Percentiles rank a stretch among this genome's conserved stretches.
phyloP scores from a whole-genome alignment of 2,113 vertebrate species.

The Riparia riparia region DNA sequence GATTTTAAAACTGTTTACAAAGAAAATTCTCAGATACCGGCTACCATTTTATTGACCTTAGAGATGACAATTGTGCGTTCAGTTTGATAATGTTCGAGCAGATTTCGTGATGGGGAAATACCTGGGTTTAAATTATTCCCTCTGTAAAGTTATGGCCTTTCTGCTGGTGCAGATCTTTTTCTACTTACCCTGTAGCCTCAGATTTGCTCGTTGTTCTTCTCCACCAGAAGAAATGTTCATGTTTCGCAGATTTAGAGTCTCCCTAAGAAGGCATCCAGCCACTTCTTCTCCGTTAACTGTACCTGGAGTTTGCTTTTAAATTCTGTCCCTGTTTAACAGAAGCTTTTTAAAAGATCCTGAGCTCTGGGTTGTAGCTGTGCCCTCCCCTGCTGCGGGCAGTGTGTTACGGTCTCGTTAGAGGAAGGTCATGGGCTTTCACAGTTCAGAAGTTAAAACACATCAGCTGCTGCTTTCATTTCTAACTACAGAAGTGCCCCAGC shows the following conservation, averaged over 20 bases:
- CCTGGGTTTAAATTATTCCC: neutral
- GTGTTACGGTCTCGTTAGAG: neutral
- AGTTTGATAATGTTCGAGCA: neutral
- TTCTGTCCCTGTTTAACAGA: neutral
- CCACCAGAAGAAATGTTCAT: slow-evolving; percentile 20
- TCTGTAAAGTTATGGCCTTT: neutral
- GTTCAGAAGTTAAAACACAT: slow-evolving; percentile 27
- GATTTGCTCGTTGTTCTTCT: slow-evolving; percentile 30
- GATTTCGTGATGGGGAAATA: neutral
- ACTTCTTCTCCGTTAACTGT: neutral
- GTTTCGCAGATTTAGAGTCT: neutral
- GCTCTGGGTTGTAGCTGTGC: neutral
- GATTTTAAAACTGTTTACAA: slow-evolving; percentile 6
- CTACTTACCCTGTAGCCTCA: neutral
- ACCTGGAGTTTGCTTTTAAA: slow-evolving; percentile 15
- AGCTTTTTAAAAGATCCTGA: neutral
- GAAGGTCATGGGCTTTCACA: neutral
- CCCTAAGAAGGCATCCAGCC: slow-evolving; percentile 11
- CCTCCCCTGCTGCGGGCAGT: slow-evolving; percentile 48
- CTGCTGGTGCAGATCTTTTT: neutral
- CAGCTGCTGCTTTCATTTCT: slow-evolving; percentile 62
- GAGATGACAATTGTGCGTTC: neutral
- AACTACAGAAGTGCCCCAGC: slow-evolving; percentile 92
- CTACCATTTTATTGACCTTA: neutral
- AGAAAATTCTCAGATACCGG: neutral